phyloP scores from a whole-genome alignment of 2,888 invertebrate species.

The Chydorus sphaericus region DNA sequence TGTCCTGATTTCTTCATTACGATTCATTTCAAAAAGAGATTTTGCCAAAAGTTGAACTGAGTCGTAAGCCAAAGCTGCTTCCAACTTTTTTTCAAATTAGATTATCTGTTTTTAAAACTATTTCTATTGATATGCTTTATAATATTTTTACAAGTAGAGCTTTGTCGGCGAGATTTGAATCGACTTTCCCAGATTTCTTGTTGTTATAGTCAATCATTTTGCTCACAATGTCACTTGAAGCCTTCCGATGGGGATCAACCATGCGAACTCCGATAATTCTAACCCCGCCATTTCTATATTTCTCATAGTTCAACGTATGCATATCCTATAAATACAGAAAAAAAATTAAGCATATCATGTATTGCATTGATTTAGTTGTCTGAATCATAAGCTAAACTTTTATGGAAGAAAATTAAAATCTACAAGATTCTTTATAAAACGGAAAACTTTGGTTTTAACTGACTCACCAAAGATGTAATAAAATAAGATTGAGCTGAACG shows the following conservation, averaged over 20 bases:
- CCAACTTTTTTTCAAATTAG: conserved; percentile 25
- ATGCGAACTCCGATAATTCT: conserved; percentile 65
- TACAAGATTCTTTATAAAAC: too few relatives aligned
- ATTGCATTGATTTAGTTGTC: not conserved
- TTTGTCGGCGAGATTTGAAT: conserved; percentile 41
- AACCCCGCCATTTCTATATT: conserved; percentile 61
- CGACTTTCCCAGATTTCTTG: conserved; percentile 49
- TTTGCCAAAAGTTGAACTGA: conserved; percentile 31
- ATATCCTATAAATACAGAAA: conserved; percentile 53
- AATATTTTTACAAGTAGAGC: conserved; percentile 37
- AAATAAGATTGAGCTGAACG: conserved; percentile 89
- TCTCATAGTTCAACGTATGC: conserved; percentile 60
- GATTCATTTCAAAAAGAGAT: conserved; percentile 27
- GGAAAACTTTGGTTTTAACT: too few relatives aligned
- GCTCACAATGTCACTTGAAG: conserved; percentile 33
- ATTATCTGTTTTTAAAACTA: conserved; percentile 1
- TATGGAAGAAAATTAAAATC: too few relatives aligned
- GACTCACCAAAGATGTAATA: conserved; percentile 69
- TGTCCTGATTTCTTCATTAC: conserved; percentile 17
- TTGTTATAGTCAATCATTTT: conserved; percentile 49
- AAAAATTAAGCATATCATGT: not conserved
- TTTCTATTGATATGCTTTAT: too few relatives aligned
- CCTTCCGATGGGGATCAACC: conserved; percentile 39
- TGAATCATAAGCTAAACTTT: too few relatives aligned
- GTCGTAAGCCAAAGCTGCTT: conserved; percentile 33